Conservation (phyloP, 2,888 invertebrate genomes). For the Cryptocheilus praepositus region DNA sequence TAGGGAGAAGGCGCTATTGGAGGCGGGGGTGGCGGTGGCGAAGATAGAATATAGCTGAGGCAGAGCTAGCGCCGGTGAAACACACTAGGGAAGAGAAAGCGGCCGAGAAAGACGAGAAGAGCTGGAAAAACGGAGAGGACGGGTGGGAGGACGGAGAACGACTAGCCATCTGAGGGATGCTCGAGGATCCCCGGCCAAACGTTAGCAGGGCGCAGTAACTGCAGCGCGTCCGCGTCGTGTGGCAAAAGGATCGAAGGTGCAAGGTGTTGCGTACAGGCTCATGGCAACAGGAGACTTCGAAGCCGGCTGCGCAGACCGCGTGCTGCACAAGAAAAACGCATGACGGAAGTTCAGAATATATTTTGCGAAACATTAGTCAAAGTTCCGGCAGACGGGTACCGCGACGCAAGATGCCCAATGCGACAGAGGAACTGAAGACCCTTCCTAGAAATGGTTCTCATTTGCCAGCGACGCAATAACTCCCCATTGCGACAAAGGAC, state of each 20-base stretch:
- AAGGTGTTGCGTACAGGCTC: conserved; percentile 49
- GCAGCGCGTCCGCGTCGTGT: conserved; percentile 35
- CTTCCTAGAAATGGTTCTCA: too few relatives aligned
- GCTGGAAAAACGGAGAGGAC: conserved; percentile 16
- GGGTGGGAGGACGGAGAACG: not conserved
- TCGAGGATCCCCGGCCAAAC: conserved; percentile 40
- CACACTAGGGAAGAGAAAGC: conserved; percentile 11
- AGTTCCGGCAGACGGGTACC: too few relatives aligned
- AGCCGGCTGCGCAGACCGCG: too few relatives aligned
- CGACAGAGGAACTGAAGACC: too few relatives aligned
- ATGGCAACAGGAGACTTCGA: too few relatives aligned
- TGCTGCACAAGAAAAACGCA: too few relatives aligned
- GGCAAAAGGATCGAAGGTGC: conserved; percentile 52
- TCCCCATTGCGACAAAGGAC: too few relatives aligned
- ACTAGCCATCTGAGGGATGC: conserved; percentile 17
- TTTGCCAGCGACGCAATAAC: too few relatives aligned
- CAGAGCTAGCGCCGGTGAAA: conserved; percentile 29
- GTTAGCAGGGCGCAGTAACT: conserved; percentile 56
- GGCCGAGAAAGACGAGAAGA: too few relatives aligned
- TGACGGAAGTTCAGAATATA: too few relatives aligned
- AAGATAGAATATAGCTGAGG: conserved; percentile 14
- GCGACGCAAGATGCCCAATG: too few relatives aligned
- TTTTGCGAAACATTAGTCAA: too few relatives aligned
- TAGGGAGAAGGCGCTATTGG: conserved; percentile 10
- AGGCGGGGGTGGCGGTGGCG: conserved; percentile 31